A percentile compares a stretch with the other conserved stretches of the same genome.
Conservation (phyloP, 2,113 vertebrate genomes). For the Lophotis ruficrista region DNA sequence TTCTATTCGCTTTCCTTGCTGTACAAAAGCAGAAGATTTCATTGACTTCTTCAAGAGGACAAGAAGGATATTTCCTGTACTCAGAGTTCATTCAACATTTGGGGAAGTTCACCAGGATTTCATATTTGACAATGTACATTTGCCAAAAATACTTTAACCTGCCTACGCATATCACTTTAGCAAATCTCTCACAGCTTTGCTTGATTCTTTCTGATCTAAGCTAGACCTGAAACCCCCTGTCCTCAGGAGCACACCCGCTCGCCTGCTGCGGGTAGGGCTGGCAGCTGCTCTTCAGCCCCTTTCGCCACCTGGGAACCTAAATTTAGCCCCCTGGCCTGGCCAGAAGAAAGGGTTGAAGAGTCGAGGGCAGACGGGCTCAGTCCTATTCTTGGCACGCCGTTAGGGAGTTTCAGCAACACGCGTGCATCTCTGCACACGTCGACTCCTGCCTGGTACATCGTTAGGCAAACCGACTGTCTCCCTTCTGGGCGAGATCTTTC, state of each 20-base stretch:
- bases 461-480: neutral
- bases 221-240: neutral
- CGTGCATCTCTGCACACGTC: rapidly evolving
- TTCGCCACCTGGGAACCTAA: neutral
- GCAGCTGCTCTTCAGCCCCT: neutral
- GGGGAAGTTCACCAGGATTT: neutral
- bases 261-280: neutral
- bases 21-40: neutral
- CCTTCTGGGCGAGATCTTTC: neutral
- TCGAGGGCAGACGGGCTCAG: neutral
- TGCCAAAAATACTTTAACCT: neutral
- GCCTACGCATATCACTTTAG: neutral
- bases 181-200: neutral
- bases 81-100: neutral
- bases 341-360: neutral
- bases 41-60: neutral
- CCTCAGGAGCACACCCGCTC: rapidly evolving
- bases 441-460: neutral
- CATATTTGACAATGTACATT: neutral
- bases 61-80: neutral
- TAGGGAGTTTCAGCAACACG: neutral
- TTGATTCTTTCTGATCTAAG: neutral
- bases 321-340: neutral
- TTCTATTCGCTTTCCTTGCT: neutral
- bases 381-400: neutral